These are phyloP conservation scores for Drosophila nr. medialis DNA, from an alignment of 2,888 invertebrate species.

Conservation along the genomic window DNA sequence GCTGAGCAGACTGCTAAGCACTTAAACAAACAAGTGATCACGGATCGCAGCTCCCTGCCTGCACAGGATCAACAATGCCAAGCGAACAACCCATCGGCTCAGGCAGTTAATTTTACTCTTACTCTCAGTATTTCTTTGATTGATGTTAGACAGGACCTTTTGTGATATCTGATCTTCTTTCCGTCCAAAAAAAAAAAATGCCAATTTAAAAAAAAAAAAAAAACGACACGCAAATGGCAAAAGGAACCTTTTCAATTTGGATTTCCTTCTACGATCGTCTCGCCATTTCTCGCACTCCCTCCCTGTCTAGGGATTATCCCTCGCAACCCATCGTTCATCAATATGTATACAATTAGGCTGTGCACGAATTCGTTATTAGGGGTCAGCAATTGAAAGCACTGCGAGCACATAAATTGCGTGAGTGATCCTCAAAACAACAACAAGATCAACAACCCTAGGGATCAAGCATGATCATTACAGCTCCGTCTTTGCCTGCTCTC, in stretches of 20 bases:
- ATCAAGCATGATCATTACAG: conserved; percentile 55
- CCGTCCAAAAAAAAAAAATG: conserved; percentile 60
- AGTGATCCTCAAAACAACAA: conserved; percentile 54
- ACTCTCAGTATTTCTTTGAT: conserved; percentile 60
- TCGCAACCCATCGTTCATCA: conserved; percentile 47
- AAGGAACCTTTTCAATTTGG: conserved; percentile 30
- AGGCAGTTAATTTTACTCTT: conserved; percentile 51
- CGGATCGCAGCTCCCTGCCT: conserved; percentile 41
- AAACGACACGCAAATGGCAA: conserved; percentile 74
- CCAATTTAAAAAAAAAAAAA: conserved; percentile 57
- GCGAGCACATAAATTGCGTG: conserved; percentile 68
- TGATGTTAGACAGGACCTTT: conserved; percentile 63
- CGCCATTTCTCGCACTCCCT: conserved; percentile 1
- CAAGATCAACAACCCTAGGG: conserved; percentile 14
- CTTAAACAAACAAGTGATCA: conserved; percentile 74
- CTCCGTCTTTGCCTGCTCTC: conserved; percentile 9
- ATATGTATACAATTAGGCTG: conserved; percentile 75
- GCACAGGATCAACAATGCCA: conserved; percentile 58
- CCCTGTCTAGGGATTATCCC: conserved; percentile 42
- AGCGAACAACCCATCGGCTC: not conserved
- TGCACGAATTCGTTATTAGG: conserved; percentile 76
- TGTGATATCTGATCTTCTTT: conserved; percentile 57
- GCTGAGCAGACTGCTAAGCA: conserved; percentile 69
- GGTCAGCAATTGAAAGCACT: conserved; percentile 72
- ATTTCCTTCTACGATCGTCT: conserved; percentile 15